These are phyloP conservation scores for Drosophila obscura DNA, from an alignment of 1,140 invertebrate species.

Conservation along the genomic window DNA sequence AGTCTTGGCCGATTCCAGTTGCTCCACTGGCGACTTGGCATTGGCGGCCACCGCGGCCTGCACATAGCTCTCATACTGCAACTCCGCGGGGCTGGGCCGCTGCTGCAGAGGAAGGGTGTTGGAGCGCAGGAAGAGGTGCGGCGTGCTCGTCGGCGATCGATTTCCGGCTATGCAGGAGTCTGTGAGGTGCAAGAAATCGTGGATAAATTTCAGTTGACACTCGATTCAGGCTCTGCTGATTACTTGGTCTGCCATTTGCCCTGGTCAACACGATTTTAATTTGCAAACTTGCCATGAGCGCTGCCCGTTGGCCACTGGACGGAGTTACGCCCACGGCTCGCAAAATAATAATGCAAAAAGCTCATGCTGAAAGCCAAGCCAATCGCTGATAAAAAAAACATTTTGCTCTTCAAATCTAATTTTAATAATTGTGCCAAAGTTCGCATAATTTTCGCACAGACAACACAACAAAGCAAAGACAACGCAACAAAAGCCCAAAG, in stretches of 20 bases:
- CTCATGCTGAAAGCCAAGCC: neutral
- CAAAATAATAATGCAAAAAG: slow-evolving; percentile 1
- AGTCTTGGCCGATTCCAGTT: slow-evolving; percentile 41
- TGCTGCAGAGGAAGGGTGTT: slow-evolving; percentile 73
- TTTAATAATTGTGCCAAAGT: slow-evolving; percentile 64
- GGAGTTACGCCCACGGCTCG: neutral
- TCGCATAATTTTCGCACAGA: slow-evolving; percentile 48
- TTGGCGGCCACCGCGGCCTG: slow-evolving; percentile 79
- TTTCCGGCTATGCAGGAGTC: slow-evolving; percentile 80
- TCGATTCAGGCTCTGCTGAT: neutral
- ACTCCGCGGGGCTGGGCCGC: slow-evolving; percentile 71
- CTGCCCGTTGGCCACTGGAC: slow-evolving; percentile 44
- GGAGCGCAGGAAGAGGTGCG: slow-evolving; percentile 61
- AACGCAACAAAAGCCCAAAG: slow-evolving; percentile 22
- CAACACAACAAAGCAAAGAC: slow-evolving; percentile 16
- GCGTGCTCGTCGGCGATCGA: slow-evolving; percentile 64
- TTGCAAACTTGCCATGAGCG: slow-evolving; percentile 72
- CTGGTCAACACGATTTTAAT: slow-evolving; percentile 72
- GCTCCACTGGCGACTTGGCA: slow-evolving; percentile 80
- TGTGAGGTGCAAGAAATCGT: slow-evolving; percentile 11
- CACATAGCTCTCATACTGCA: slow-evolving; percentile 82
- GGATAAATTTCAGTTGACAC: neutral
- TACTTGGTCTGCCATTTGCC: slow-evolving; percentile 46
- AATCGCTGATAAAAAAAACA: slow-evolving; percentile 20
- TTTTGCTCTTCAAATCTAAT: slow-evolving; percentile 47